Percentiles rank a stretch among this genome's conserved stretches.
phyloP scores from a whole-genome alignment of 2,888 invertebrate species.

The Hyposoter didymator region DNA sequence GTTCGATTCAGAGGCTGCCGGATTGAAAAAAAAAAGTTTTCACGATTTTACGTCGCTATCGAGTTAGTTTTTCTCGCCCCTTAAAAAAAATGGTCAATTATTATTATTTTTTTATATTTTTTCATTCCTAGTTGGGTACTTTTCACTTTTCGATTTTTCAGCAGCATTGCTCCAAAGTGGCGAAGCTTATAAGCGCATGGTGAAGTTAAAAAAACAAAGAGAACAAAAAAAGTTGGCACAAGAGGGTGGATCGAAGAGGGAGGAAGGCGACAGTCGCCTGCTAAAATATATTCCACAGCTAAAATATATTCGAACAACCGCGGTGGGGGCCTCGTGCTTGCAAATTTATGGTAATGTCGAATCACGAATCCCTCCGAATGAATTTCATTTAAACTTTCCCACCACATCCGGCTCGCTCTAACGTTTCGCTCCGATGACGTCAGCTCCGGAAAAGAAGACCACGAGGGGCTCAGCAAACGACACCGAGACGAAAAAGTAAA shows the following conservation, averaged over 20 bases:
- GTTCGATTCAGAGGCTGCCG: neutral
- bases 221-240: neutral
- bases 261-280: constrained; percentile 49
- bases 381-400: constrained; percentile 80
- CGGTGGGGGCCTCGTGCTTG: constrained; percentile 74
- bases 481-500: constrained; percentile 67
- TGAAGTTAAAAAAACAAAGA: constrained; percentile 20
- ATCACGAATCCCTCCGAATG: constrained; percentile 80
- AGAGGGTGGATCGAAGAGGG: constrained; percentile 25
- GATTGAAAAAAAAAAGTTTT: neutral
- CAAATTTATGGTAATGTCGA: constrained; percentile 80
- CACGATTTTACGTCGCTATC: neutral
- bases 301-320: constrained; percentile 77
- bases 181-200: constrained; percentile 58
- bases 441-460: constrained; percentile 13
- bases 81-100: neutral
- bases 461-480: constrained; percentile 4
- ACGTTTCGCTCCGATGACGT: constrained; percentile 58
- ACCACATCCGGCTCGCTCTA: constrained; percentile 70
- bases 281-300: constrained; percentile 68
- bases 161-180: constrained; percentile 43
- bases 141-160: constrained; percentile 25
- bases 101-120: neutral
- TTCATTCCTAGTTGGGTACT: neutral
- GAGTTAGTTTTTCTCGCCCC: neutral